Conservation (phyloP, 2,797 vertebrate species). For the Ambastaia sidthimunki region DNA sequence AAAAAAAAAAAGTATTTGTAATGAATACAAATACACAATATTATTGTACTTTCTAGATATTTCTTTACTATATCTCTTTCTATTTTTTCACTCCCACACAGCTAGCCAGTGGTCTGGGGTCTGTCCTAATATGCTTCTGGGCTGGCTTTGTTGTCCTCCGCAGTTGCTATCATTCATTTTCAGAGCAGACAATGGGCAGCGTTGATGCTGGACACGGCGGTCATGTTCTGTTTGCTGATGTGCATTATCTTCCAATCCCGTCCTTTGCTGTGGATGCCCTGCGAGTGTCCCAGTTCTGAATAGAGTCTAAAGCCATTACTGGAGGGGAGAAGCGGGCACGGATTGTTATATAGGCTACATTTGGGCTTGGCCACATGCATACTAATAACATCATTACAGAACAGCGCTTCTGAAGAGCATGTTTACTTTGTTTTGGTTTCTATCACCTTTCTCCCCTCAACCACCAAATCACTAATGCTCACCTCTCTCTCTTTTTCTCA, state of each 20-base stretch:
- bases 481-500: slow-evolving; percentile 60
- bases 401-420: slow-evolving; percentile 84
- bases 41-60: slow-evolving; percentile 47
- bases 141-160: slow-evolving; percentile 66
- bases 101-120: slow-evolving; percentile 53
- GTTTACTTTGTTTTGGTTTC: slow-evolving; percentile 91
- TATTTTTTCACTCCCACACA: slow-evolving; percentile 32
- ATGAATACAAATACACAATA: slow-evolving; percentile 36
- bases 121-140: slow-evolving; percentile 59
- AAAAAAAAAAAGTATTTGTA: slow-evolving; percentile 39
- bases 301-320: slow-evolving; percentile 82
- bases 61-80: slow-evolving; percentile 17
- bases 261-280: slow-evolving; percentile 69
- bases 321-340: slow-evolving; percentile 71
- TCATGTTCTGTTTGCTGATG: slow-evolving; percentile 75
- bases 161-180: slow-evolving; percentile 63
- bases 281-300: slow-evolving; percentile 75
- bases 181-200: slow-evolving; percentile 68
- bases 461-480: slow-evolving; percentile 84
- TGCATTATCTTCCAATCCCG: slow-evolving; percentile 74
- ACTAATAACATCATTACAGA: slow-evolving; percentile 93
- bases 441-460: slow-evolving; percentile 84
- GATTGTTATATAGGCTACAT: slow-evolving; percentile 89
- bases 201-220: slow-evolving; percentile 62
- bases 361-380: slow-evolving; percentile 90